Evolutionary conservation across 2,888 invertebrate genomes (phyloP).

Genomic region (Ectobius pallidus): DNA sequence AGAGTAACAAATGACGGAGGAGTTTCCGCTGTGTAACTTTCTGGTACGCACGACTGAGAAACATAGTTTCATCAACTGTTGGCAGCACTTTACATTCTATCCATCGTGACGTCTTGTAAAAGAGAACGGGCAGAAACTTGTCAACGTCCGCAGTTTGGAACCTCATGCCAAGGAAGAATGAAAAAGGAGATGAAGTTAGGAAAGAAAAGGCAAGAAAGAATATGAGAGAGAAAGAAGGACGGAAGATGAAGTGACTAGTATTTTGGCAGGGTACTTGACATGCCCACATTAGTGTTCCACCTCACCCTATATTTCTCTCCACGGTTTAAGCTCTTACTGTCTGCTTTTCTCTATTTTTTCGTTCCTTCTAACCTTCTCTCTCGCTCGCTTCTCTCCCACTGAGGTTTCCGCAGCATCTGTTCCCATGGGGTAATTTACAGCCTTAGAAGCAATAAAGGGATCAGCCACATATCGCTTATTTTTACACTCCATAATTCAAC

Average conservation of each 20-base stretch:
- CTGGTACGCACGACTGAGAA: background rate
- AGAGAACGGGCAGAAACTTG: slow-evolving; percentile 8
- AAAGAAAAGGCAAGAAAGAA: background rate
- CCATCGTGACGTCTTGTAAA: too few relatives aligned
- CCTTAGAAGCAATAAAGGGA: slow-evolving; percentile 44
- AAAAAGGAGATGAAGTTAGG: background rate
- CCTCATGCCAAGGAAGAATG: background rate
- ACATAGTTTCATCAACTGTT: background rate
- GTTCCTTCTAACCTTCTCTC: slow-evolving; percentile 16
- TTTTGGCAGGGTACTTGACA: slow-evolving; percentile 37
- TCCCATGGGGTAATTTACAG: slow-evolving; percentile 43
- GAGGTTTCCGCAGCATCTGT: slow-evolving; percentile 43
- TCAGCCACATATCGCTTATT: slow-evolving; percentile 45
- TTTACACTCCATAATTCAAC: slow-evolving; percentile 45
- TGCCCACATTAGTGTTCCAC: slow-evolving; percentile 37
- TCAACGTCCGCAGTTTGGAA: background rate
- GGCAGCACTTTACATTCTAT: slow-evolving; percentile 11
- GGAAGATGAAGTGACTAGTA: slow-evolving; percentile 29
- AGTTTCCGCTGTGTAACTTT: background rate
- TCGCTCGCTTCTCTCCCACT: slow-evolving; percentile 33
- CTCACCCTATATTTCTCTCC: slow-evolving; percentile 39
- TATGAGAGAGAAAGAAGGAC: slow-evolving; percentile 13
- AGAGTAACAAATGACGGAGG: background rate
- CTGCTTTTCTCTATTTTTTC: background rate
- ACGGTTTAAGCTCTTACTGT: slow-evolving; percentile 29